Evolutionary conservation across 2,113 vertebrate species (phyloP).

Genomic region (Mobula hypostoma): DNA sequence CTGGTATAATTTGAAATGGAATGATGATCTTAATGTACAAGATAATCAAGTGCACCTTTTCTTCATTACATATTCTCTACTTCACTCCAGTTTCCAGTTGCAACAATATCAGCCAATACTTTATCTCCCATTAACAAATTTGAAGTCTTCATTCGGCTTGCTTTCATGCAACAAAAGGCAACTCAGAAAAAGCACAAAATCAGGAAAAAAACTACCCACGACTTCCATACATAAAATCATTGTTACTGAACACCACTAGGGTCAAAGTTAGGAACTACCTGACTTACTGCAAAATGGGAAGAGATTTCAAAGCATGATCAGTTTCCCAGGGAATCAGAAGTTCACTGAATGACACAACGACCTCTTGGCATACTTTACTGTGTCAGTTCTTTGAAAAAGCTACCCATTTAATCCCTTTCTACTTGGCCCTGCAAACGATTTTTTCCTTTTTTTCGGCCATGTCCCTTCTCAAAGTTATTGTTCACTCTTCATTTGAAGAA

Average conservation of each 20-base stretch:
- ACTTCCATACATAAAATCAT: neutral
- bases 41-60: neutral
- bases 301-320: neutral
- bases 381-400: no score
- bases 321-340: no score
- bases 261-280: neutral
- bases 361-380: no score
- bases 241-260: neutral
- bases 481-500: no score
- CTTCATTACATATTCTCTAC: neutral
- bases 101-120: neutral
- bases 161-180: neutral
- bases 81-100: neutral
- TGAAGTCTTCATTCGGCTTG: neutral
- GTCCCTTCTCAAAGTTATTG: no score
- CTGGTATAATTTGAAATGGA: neutral
- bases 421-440: no score
- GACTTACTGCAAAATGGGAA: neutral
- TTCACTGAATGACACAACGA: no score
- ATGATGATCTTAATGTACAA: neutral
- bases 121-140: neutral
- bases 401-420: no score
- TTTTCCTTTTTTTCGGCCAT: no score
- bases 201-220: neutral
- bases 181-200: neutral